Evolutionary conservation across 1,140 invertebrate species (phyloP).

Genomic region (Hyposmocoma kahamanoa): DNA sequence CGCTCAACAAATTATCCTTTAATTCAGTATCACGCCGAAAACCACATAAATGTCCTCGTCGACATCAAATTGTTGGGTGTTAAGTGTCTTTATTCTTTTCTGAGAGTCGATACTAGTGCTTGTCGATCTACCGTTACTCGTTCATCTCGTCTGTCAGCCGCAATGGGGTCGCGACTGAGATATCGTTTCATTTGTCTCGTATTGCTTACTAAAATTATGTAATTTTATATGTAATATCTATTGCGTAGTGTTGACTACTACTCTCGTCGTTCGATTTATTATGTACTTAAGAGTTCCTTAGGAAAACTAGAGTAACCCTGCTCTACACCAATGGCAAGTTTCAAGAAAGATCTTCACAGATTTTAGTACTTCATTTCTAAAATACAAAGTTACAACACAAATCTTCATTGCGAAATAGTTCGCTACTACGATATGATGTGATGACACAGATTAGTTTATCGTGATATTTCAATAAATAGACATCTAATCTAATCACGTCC

Average conservation of each 20-base stretch:
- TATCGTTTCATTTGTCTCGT: slow-evolving; percentile 1
- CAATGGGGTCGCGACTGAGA: background rate
- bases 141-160: background rate
- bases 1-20: background rate
- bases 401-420: no score
- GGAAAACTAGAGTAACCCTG: no score
- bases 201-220: background rate
- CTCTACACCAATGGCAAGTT: no score
- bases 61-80: no score
- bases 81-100: background rate
- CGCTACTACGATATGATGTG: background rate
- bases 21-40: background rate
- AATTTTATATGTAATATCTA: no score
- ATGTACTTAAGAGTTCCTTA: no score
- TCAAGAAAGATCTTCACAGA: no score
- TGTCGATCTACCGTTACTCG: background rate
- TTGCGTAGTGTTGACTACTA: no score
- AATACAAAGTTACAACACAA: no score
- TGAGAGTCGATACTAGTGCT: background rate
- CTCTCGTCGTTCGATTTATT: no score
- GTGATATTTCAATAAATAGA: background rate
- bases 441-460: background rate
- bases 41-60: background rate
- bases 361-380: no score
- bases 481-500: background rate